Conservation (phyloP, 2,797 vertebrate species). For the Schizopygopsis malacanthus region DNA sequence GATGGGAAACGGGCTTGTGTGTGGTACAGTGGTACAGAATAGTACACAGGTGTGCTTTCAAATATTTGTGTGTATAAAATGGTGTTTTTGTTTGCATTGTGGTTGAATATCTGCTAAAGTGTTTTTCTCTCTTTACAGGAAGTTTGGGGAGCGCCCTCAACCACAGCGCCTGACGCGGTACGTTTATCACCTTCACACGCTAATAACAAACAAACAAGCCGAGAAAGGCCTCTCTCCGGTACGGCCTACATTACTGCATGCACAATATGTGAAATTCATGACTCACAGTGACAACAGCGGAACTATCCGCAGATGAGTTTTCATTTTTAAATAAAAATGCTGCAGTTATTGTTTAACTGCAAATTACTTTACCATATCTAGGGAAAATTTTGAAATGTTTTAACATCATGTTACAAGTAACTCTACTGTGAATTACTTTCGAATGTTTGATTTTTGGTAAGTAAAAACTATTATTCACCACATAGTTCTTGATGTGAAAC, state of each 20-base stretch:
- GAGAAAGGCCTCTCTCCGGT: neutral
- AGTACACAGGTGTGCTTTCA: constrained; percentile 18
- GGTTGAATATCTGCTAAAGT: constrained; percentile 58
- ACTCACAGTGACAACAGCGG: neutral
- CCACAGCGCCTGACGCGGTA: constrained; percentile 98
- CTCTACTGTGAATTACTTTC: neutral
- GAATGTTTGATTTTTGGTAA: neutral
- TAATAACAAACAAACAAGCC: constrained; percentile 41
- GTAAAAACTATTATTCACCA: neutral
- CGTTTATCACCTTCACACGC: constrained; percentile 57
- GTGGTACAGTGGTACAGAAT: constrained; percentile 1
- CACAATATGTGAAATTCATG: neutral
- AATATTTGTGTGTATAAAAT: constrained; percentile 31
- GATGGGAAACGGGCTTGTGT: constrained; percentile 34
- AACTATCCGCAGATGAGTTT: neutral
- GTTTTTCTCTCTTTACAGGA: constrained; percentile 81
- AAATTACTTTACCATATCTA: too few species aligned
- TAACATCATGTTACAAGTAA: neutral
- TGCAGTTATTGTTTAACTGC: neutral
- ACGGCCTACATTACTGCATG: neutral
- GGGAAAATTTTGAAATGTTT: neutral
- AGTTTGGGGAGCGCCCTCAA: constrained; percentile 99
- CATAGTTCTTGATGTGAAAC: neutral
- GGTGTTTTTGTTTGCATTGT: constrained; percentile 49
- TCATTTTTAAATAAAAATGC: neutral